Conservation (phyloP, 2,888 invertebrate genomes). For the Eubasilissa splendida region DNA sequence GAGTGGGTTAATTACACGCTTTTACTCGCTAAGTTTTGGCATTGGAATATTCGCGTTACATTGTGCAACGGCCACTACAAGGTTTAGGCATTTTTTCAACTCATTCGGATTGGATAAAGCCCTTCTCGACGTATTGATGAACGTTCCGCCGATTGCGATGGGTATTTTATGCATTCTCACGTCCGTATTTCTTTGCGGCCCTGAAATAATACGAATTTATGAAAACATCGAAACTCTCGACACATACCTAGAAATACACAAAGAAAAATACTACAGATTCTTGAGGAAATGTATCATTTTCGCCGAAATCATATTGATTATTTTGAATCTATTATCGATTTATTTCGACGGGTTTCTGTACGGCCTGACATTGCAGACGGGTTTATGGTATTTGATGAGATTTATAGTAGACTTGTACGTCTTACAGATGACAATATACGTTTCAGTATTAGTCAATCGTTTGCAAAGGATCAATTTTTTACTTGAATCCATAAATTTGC, state of each 20-base stretch:
- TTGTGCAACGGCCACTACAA: neutral
- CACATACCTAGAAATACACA: neutral
- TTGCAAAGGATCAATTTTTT: neutral
- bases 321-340: neutral
- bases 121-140: neutral
- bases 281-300: conserved; percentile 1
- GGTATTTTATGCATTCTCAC: neutral
- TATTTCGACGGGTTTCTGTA: too few species aligned
- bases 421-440: neutral
- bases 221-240: conserved; percentile 17
- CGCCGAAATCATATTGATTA: neutral
- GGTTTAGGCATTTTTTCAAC: neutral
- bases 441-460: neutral
- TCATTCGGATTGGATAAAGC: conserved; percentile 2
- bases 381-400: neutral
- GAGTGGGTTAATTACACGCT: neutral
- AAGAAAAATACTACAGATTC: conserved; percentile 4
- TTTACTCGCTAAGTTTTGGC: neutral
- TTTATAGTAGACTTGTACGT: neutral
- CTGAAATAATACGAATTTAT: neutral
- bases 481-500: neutral
- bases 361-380: too few species aligned
- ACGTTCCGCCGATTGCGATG: neutral
- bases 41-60: neutral
- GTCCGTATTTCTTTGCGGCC: neutral